Evolutionary conservation across 2,113 vertebrate species (phyloP).

Genomic region (Axis porcinus): DNA sequence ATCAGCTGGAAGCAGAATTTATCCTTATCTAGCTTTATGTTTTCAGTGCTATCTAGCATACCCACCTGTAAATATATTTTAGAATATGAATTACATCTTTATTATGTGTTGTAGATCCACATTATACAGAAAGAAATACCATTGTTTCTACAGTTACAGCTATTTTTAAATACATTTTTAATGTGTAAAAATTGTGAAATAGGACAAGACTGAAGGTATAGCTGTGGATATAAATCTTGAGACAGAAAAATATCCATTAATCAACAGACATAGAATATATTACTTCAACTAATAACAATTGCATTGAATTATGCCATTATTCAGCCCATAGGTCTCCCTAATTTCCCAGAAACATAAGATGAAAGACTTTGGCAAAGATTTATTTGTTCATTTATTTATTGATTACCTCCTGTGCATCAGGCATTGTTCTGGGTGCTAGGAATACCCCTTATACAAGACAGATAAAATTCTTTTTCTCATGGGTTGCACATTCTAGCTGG

Average conservation of each 20-base stretch:
- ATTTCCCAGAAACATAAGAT: neutral
- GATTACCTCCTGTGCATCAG: neutral
- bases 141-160: neutral
- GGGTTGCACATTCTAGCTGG: neutral
- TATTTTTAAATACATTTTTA: neutral
- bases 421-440: neutral
- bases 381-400: neutral
- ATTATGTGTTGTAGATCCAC: neutral
- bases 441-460: neutral
- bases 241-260: neutral
- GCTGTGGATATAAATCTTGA: neutral
- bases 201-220: neutral
- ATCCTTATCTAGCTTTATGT: neutral
- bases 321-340: neutral
- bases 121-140: neutral
- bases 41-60: neutral
- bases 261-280: neutral
- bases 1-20: neutral
- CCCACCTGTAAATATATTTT: neutral
- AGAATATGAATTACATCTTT: neutral
- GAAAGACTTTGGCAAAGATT: neutral
- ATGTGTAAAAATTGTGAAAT: neutral
- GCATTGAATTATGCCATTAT: neutral
- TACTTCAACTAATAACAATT: neutral
- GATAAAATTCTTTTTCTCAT: neutral